phyloP scores from a whole-genome alignment of 1,140 invertebrate genomes.

The Musca domestica region DNA sequence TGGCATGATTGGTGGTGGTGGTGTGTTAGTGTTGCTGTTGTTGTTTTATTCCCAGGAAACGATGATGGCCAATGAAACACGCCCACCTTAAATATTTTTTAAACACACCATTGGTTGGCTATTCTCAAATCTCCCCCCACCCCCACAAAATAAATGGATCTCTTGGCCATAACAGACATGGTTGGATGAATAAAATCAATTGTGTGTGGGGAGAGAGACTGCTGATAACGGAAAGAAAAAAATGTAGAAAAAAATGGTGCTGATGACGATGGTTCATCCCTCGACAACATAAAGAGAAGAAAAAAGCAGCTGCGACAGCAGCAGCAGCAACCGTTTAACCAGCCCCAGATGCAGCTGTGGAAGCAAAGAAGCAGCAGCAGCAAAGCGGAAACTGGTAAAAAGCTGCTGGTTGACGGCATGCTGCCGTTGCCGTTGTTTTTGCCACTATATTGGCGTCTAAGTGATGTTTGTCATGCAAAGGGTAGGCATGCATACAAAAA shows the following conservation, averaged over 20 bases:
- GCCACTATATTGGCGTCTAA: background rate
- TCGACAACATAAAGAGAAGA: no score
- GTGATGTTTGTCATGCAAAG: constrained; percentile 11
- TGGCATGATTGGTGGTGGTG: background rate
- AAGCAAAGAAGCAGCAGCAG: constrained; percentile 11
- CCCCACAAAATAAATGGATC: background rate
- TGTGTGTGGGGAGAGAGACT: background rate
- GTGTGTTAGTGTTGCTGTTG: background rate
- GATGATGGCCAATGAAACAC: constrained; percentile 10
- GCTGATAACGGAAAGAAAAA: background rate
- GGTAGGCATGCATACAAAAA: no score
- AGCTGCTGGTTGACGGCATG: constrained; percentile 18
- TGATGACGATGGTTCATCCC: no score
- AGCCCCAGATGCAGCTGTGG: constrained; percentile 1
- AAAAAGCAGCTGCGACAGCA: background rate
- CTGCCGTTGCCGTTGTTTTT: constrained; percentile 5
- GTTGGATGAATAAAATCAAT: background rate
- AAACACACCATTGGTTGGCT: background rate
- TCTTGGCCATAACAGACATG: background rate
- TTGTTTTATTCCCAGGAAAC: background rate
- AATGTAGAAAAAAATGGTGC: background rate
- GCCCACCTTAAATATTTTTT: constrained; percentile 10
- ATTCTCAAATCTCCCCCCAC: no score
- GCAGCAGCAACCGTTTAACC: background rate
- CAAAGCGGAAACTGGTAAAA: constrained; percentile 16